These are phyloP conservation scores for Holocentrus rufus DNA, from an alignment of 2,797 vertebrate species.

Conservation along the genomic window DNA sequence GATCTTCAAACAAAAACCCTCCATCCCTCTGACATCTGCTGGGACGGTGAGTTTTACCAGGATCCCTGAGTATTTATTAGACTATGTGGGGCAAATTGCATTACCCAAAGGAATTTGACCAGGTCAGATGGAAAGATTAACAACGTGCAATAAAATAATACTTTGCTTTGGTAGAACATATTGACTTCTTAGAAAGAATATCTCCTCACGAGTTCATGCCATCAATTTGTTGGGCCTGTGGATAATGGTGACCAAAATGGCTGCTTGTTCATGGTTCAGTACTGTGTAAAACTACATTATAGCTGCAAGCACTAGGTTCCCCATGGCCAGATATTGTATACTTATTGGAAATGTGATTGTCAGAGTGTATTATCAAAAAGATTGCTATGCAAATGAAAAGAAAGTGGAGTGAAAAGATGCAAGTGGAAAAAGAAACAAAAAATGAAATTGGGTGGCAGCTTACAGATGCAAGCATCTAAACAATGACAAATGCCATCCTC, in stretches of 20 bases:
- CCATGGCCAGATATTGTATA: no score
- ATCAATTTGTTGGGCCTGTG: constrained; percentile 35
- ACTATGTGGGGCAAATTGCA: constrained; percentile 73
- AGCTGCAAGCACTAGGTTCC: not conserved
- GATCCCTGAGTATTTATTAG: constrained; percentile 59
- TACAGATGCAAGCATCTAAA: no score
- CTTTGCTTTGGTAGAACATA: constrained; percentile 46
- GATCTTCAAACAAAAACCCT: constrained; percentile 65
- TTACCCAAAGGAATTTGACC: constrained; percentile 79
- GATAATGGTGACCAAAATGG: constrained; percentile 37
- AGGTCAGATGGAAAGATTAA: constrained; percentile 75
- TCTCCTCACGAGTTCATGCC: constrained; percentile 62
- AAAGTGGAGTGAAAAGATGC: not conserved
- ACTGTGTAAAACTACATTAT: constrained; percentile 21
- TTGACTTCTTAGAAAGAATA: constrained; percentile 50
- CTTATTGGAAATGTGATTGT: constrained; percentile 5
- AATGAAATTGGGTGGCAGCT: not conserved
- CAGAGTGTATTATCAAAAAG: no score
- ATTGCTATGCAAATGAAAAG: no score
- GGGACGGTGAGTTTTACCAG: constrained; percentile 69
- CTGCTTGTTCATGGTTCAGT: constrained; percentile 20
- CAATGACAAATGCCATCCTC: no score
- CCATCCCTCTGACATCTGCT: constrained; percentile 54
- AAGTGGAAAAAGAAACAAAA: not conserved
- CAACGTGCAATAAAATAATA: constrained; percentile 63